Percentiles rank a stretch among this genome's conserved stretches.
Evolutionary conservation across 1,140 invertebrate genomes (phyloP).

Genomic region (Papilio glaucus): DNA sequence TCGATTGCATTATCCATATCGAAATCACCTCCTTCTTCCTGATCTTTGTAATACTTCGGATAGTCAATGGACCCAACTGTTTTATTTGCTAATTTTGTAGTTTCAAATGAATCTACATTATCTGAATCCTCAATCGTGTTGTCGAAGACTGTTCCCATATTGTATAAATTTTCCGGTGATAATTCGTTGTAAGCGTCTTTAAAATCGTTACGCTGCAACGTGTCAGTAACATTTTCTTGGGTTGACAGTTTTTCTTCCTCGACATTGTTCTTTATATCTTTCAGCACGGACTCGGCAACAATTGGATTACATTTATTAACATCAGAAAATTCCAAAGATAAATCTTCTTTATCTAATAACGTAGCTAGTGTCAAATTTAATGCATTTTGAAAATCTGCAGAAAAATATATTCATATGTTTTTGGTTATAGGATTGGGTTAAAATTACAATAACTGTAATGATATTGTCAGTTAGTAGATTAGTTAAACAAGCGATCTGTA

Average conservation of each 20-base stretch:
- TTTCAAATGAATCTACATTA: slow-evolving; percentile 17
- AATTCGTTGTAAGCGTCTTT: slow-evolving; percentile 11
- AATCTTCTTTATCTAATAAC: slow-evolving; percentile 13
- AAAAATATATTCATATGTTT: not conserved
- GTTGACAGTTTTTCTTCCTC: not conserved
- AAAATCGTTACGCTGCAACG: not conserved
- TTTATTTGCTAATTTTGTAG: not conserved
- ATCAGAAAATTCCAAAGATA: not conserved
- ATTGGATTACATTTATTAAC: not conserved
- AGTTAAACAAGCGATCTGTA: too few species aligned
- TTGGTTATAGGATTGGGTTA: too few species aligned
- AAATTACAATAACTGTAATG: not conserved
- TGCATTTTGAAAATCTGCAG: slow-evolving; percentile 42
- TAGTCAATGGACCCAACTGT: not conserved
- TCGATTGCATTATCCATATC: slow-evolving; percentile 21
- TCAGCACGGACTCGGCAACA: not conserved
- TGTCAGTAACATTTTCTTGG: not conserved
- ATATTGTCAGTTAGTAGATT: too few species aligned
- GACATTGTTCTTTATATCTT: slow-evolving; percentile 14
- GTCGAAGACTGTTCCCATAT: slow-evolving; percentile 26
- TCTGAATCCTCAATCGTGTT: slow-evolving; percentile 9
- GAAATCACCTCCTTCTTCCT: not conserved
- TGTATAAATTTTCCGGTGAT: slow-evolving; percentile 19
- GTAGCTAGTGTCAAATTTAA: slow-evolving; percentile 37
- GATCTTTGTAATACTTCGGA: slow-evolving; percentile 7